Conservation (phyloP, 2,113 vertebrate genomes). For the Forbesichthys papilliferus region DNA sequence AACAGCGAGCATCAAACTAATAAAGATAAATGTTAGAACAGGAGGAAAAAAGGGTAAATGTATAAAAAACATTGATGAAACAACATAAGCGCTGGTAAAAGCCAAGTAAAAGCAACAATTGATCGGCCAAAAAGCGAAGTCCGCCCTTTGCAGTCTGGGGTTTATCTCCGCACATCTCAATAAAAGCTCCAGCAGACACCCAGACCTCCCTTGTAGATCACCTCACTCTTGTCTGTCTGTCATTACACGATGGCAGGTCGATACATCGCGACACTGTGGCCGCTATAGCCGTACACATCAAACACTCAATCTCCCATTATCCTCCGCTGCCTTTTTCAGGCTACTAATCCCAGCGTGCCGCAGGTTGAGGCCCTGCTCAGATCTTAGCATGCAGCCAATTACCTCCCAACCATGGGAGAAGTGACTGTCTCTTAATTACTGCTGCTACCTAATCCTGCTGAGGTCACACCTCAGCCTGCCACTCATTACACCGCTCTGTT, state of each 20-base stretch:
- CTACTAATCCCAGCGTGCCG: constrained; percentile 32
- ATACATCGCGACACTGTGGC: constrained; percentile 54
- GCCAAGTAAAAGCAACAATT: neutral
- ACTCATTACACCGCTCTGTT: constrained; percentile 48
- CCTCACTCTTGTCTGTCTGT: constrained; percentile 31
- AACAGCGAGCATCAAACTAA: too few species aligned
- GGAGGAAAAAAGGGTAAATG: too few species aligned
- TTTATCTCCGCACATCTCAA: constrained; percentile 31
- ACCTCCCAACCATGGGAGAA: constrained; percentile 44
- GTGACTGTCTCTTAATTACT: constrained; percentile 61
- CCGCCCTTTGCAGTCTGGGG: constrained; percentile 10
- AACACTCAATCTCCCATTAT: constrained; percentile 48
- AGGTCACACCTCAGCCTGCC: constrained; percentile 33
- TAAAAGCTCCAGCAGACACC: constrained; percentile 12
- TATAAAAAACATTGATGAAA: constrained; percentile 1
- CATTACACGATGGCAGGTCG: constrained; percentile 56
- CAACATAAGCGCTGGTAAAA: neutral
- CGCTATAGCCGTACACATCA: constrained; percentile 56
- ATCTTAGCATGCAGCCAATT: constrained; percentile 45
- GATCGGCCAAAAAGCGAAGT: neutral
- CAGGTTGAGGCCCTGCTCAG: constrained; percentile 33
- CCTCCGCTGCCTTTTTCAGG: constrained; percentile 37
- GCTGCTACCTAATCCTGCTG: constrained; percentile 35
- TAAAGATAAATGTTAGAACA: too few species aligned
- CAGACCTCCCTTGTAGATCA: too few species aligned